A percentile compares a stretch with the other conserved stretches of the same genome.
Evolutionary conservation across 2,888 invertebrate species (phyloP).

Genomic region (Isotomurus palustris): DNA sequence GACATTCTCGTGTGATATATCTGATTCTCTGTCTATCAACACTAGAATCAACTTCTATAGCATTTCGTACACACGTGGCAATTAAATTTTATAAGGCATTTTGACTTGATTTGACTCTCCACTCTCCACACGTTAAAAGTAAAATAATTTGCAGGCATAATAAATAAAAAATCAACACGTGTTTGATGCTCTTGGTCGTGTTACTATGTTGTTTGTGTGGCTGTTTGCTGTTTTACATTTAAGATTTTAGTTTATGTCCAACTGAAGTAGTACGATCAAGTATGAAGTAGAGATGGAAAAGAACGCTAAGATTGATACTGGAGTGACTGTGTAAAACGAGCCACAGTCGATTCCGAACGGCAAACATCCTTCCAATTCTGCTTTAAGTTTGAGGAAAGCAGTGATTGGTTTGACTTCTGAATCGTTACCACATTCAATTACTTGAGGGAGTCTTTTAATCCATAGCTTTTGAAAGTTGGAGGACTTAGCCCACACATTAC

Average conservation of each 20-base stretch:
- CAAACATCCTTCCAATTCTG: background rate
- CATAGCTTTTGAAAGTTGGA: slow-evolving; percentile 5
- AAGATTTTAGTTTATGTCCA: slow-evolving; percentile 3
- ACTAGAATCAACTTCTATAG: too few relatives aligned
- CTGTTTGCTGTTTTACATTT: background rate
- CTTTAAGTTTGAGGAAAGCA: background rate
- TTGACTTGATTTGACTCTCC: too few relatives aligned
- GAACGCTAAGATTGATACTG: slow-evolving; percentile 11
- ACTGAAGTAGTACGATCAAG: slow-evolving; percentile 11
- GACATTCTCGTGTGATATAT: too few relatives aligned
- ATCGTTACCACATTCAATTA: too few relatives aligned
- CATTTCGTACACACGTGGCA: too few relatives aligned
- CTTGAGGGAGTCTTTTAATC: slow-evolving; percentile 1
- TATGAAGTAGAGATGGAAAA: slow-evolving; percentile 14
- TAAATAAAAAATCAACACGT: too few relatives aligned
- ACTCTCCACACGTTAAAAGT: too few relatives aligned
- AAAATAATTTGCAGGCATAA: too few relatives aligned
- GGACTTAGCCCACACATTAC: slow-evolving; percentile 3
- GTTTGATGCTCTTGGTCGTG: too few relatives aligned
- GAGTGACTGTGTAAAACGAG: slow-evolving; percentile 5
- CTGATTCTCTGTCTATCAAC: too few relatives aligned
- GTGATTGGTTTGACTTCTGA: background rate
- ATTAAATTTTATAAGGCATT: too few relatives aligned
- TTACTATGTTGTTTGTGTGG: too few relatives aligned
- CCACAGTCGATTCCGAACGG: slow-evolving; percentile 10